Evolutionary conservation across 1,140 invertebrate genomes (phyloP), one percentile per base, ranked within the genome.

Genomic region (Saxidomus purpurata): DNA sequence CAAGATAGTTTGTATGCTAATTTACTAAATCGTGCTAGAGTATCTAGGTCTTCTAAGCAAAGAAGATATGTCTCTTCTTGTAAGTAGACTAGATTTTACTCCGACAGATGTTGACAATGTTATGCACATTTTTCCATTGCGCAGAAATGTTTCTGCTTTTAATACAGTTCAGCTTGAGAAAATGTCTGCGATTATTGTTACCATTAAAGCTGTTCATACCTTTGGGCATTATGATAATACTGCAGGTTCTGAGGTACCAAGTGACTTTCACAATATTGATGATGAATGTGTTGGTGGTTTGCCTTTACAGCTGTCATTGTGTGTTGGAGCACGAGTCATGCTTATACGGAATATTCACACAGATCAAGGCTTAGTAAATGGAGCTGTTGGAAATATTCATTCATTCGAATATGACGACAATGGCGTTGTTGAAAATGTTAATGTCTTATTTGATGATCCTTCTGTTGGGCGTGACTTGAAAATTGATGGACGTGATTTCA

Each of bases 361-460:
- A 49, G 6, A 77, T 11, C 31, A 84, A 71, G 82, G 82, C 22
- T 80, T 89, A 38, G 87, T 91, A 8, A 91, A 91, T 91, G 87
- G 90, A 69, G 87, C 90, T 15, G 77, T 87, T n/a, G 90, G 90
- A 25, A 34, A 19, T 76, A n/a, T 89, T 40, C 31, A 47, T 61
- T 52, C 22, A 63, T 85, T 79, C 25, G 11, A n/a, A 31, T 40
- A 2, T 13, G 9, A 3, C n/a, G 36, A n/a, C 11, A 6, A 2
- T 77, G 55, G 61, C 25, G 31, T 17, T 55, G n/a, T 63, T 63
- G 28, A 25, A 19, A 0, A 11, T 43, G 69, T 90, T 25, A 61
- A 85, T 81, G 81, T 91, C 19, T 36, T 80, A 36, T 91, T 88
- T 90, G 86, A 91, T 86, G 63, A 91, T 74, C 47, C n/a, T 47